These are phyloP conservation scores for Chrysina gloriosa DNA, from an alignment of 2,888 invertebrate species.

Conservation along the genomic window DNA sequence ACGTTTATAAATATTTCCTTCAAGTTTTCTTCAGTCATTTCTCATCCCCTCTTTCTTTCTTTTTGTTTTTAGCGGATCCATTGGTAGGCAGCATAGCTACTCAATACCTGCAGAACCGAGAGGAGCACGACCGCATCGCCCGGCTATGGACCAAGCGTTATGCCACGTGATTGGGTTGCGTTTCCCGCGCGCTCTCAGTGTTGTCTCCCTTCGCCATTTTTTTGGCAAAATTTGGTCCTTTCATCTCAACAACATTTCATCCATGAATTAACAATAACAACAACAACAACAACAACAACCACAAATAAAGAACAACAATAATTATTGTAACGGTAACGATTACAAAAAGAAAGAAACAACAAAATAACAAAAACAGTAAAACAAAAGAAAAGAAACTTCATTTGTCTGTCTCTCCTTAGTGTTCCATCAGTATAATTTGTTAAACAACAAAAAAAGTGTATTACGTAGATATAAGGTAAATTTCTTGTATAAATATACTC, in stretches of 20 bases:
- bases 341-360: too few relatives aligned
- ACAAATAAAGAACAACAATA: not conserved
- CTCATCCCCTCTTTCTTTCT: not conserved
- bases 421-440: conserved; percentile 46
- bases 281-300: conserved; percentile 1
- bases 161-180: conserved; percentile 81
- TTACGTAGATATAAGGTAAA: conserved; percentile 45
- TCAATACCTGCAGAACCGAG: conserved; percentile 96
- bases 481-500: conserved; percentile 46
- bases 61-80: conserved; percentile 83
- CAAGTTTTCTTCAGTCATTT: too few relatives aligned
- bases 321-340: too few relatives aligned
- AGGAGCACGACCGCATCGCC: conserved; percentile 98
- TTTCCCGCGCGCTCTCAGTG: conserved; percentile 56
- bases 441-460: conserved; percentile 41
- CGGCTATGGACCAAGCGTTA: conserved; percentile 99
- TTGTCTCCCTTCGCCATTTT: conserved; percentile 60
- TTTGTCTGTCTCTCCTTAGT: conserved; percentile 46
- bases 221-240: conserved; percentile 59
- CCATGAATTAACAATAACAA: conserved; percentile 35
- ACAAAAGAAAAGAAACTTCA: conserved; percentile 37
- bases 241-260: conserved; percentile 53
- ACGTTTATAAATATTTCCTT: too few relatives aligned
- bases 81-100: conserved; percentile 98
- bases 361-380: not conserved